A percentile compares a stretch with the other conserved stretches of the same genome.
phyloP scores from a whole-genome alignment of 1,140 invertebrate genomes.

The Himalopsyche phryganea region DNA sequence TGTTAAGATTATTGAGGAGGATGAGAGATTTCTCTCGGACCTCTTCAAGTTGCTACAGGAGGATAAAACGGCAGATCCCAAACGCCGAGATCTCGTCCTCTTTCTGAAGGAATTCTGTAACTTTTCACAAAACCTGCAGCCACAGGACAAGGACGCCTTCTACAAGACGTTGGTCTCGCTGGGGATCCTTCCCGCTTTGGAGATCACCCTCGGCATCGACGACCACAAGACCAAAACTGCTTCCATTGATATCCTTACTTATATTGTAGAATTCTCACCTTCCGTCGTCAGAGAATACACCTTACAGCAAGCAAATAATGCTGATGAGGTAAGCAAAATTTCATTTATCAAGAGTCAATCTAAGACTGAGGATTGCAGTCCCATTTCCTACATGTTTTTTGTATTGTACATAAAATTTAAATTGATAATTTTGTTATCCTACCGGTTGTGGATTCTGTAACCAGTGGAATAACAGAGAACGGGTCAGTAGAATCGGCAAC shows the following conservation, averaged over 20 bases:
- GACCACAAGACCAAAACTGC: conserved; percentile 92
- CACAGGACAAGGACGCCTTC: conserved; percentile 93
- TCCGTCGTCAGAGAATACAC: conserved; percentile 97
- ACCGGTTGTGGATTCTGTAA: too few species aligned
- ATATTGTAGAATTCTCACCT: conserved; percentile 97
- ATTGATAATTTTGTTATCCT: too few species aligned
- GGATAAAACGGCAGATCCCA: conserved; percentile 76
- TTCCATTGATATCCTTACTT: conserved; percentile 96
- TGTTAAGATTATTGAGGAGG: conserved; percentile 96
- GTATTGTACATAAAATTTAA: too few species aligned
- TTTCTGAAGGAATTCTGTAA: conserved; percentile 99
- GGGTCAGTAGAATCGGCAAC: too few species aligned
- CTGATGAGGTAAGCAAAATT: conserved; percentile 80
- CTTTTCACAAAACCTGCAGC: conserved; percentile 97
- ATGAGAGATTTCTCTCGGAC: conserved; percentile 93
- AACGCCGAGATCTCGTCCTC: conserved; percentile 89
- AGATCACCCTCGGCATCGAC: conserved; percentile 90
- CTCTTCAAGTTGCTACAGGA: conserved; percentile 92
- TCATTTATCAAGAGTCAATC: too few species aligned
- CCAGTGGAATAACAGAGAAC: too few species aligned
- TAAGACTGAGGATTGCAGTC: too few species aligned
- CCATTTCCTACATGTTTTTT: too few species aligned
- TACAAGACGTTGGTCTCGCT: conserved; percentile 94
- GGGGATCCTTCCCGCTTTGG: conserved; percentile 90
- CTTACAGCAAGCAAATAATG: conserved; percentile 83